phyloP scores from a whole-genome alignment of 2,888 invertebrate species.

The Epinotia nisella region DNA sequence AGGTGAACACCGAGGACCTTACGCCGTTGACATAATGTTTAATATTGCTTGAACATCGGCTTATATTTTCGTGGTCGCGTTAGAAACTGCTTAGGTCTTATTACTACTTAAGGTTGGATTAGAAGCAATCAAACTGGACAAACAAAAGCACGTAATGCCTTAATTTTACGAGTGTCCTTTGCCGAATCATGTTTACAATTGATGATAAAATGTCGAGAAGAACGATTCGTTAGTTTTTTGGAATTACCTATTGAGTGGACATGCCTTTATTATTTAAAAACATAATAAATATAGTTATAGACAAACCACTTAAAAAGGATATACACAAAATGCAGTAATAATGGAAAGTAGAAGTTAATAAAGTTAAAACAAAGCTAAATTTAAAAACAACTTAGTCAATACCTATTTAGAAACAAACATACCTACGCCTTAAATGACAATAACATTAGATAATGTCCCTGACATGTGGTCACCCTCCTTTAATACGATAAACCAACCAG shows the following conservation, averaged over 20 bases:
- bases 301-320: too few relatives aligned
- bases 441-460: background rate
- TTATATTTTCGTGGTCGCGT: conserved; percentile 7
- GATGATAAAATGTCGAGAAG: background rate
- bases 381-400: too few relatives aligned
- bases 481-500: conserved; percentile 18
- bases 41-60: background rate
- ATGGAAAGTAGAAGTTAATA: too few relatives aligned
- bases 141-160: conserved; percentile 17
- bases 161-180: conserved; percentile 29
- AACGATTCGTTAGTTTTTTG: background rate
- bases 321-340: too few relatives aligned
- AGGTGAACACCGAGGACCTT: background rate
- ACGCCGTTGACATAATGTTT: background rate
- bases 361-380: too few relatives aligned
- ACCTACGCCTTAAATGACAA: too few relatives aligned
- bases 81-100: conserved; percentile 24
- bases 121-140: conserved; percentile 31
- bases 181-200: conserved; percentile 11
- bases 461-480: background rate
- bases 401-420: too few relatives aligned
- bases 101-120: conserved; percentile 25
- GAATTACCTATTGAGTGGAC: background rate
- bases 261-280: too few relatives aligned
- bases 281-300: too few relatives aligned